Percentiles rank a stretch among this genome's conserved stretches.
Evolutionary conservation across 2,888 invertebrate genomes (phyloP).

Genomic region (Diarsia brunnea): DNA sequence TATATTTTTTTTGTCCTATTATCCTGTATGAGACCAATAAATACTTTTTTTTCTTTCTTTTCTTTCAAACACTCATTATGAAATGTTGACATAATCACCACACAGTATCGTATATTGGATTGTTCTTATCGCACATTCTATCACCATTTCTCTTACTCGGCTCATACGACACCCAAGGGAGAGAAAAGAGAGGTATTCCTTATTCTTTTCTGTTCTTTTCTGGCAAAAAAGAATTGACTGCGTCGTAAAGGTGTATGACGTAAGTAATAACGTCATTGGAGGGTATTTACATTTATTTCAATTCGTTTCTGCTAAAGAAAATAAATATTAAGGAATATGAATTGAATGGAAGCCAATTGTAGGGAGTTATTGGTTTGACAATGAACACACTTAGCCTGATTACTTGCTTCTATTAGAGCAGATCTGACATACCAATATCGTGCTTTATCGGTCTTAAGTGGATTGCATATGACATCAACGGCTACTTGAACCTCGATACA

Average conservation of each 20-base stretch:
- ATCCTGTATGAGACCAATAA: too few relatives aligned
- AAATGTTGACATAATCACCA: neutral
- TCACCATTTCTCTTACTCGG: neutral
- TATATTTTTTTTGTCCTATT: too few relatives aligned
- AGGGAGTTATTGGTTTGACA: slow-evolving; percentile 1
- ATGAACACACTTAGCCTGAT: slow-evolving; percentile 7
- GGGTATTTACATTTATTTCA: slow-evolving; percentile 42
- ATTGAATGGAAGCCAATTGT: slow-evolving; percentile 30
- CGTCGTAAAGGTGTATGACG: slow-evolving; percentile 56
- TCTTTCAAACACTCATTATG: too few relatives aligned
- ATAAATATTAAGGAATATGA: slow-evolving; percentile 25
- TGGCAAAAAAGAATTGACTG: slow-evolving; percentile 35
- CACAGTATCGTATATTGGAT: neutral
- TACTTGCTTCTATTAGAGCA: neutral
- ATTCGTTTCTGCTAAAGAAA: slow-evolving; percentile 30
- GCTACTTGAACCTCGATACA: neutral
- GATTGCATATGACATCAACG: neutral
- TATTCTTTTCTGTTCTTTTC: slow-evolving; percentile 32
- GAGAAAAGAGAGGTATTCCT: neutral
- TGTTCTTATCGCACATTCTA: neutral
- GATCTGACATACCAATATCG: neutral
- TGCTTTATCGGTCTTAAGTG: neutral
- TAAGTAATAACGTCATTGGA: slow-evolving; percentile 50
- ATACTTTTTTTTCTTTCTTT: too few relatives aligned
- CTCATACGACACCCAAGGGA: slow-evolving; percentile 22